Conservation (phyloP, 2,888 invertebrate species). For the Amblyteles armatorius region DNA sequence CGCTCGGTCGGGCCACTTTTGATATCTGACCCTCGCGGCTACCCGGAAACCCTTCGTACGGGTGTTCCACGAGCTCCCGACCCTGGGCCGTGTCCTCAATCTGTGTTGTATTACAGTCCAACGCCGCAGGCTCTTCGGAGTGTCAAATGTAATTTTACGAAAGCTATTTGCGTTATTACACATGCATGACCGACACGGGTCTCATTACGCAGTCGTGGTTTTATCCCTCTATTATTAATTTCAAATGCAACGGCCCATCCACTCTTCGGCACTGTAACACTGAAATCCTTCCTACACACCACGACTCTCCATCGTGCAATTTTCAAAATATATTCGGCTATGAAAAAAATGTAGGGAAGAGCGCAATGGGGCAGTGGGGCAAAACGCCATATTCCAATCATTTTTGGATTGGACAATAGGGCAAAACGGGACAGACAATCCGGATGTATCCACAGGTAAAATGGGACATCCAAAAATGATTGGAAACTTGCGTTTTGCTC, state of each 20-base stretch:
- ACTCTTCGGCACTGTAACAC: background rate
- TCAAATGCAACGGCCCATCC: background rate
- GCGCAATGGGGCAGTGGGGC: no score
- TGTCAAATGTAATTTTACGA: conserved; percentile 45
- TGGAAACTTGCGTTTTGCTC: no score
- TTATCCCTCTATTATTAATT: conserved; percentile 14
- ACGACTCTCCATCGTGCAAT: background rate
- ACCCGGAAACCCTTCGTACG: conserved; percentile 31
- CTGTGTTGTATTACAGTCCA: background rate
- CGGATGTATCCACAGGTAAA: no score
- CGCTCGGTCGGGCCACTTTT: conserved; percentile 54
- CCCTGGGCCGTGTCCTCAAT: conserved; percentile 13
- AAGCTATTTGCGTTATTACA: conserved; percentile 42
- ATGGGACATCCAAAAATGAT: no score
- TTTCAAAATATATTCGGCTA: no score
- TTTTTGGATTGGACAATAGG: no score
- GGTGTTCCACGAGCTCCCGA: conserved; percentile 15
- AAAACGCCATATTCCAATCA: no score
- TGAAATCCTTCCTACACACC: background rate
- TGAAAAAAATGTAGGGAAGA: no score
- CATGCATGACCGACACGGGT: conserved; percentile 14
- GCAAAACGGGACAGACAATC: no score
- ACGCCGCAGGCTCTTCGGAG: background rate
- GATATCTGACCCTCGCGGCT: conserved; percentile 59
- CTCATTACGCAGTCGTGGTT: background rate